Conservation (phyloP, 1,140 invertebrate genomes). For the Tribolium castaneum region DNA sequence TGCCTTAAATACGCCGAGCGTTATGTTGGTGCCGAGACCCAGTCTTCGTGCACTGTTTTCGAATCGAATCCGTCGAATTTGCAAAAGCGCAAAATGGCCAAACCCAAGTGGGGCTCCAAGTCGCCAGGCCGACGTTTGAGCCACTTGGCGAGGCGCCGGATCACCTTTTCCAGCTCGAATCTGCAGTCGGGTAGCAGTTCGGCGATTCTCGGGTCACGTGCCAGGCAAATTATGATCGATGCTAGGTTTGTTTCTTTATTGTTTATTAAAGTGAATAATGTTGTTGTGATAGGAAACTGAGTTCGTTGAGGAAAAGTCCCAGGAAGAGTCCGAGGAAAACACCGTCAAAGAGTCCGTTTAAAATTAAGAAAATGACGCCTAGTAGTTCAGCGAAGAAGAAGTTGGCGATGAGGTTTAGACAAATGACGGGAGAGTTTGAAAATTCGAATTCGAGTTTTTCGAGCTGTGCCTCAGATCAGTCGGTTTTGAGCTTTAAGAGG, state of each 20-base stretch:
- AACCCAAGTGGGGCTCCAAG: constrained; percentile 68
- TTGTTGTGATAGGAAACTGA: constrained; percentile 60
- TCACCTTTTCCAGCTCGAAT: constrained; percentile 72
- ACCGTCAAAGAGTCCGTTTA: constrained; percentile 58
- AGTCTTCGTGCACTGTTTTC: constrained; percentile 72
- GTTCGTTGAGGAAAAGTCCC: constrained; percentile 64
- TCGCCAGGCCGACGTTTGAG: constrained; percentile 76
- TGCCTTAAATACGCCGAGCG: constrained; percentile 70
- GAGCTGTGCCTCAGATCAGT: constrained; percentile 11
- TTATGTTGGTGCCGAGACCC: constrained; percentile 74
- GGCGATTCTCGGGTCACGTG: constrained; percentile 48
- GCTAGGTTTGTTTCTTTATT: constrained; percentile 50
- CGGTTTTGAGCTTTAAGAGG: constrained; percentile 64
- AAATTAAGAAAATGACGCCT: constrained; percentile 57
- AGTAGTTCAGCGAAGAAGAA: constrained; percentile 67
- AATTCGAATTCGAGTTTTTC: constrained; percentile 33
- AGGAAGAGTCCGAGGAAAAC: constrained; percentile 64
- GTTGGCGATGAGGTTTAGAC: constrained; percentile 63
- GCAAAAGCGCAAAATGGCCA: constrained; percentile 67
- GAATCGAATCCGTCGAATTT: constrained; percentile 69
- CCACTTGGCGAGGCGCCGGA: constrained; percentile 72
- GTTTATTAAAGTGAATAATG: too few relatives aligned
- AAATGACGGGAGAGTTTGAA: constrained; percentile 55
- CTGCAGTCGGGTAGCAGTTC: constrained; percentile 53
- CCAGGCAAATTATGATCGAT: constrained; percentile 61